Conservation (phyloP, 2,113 vertebrate species). For the Sebastes schlegelii region DNA sequence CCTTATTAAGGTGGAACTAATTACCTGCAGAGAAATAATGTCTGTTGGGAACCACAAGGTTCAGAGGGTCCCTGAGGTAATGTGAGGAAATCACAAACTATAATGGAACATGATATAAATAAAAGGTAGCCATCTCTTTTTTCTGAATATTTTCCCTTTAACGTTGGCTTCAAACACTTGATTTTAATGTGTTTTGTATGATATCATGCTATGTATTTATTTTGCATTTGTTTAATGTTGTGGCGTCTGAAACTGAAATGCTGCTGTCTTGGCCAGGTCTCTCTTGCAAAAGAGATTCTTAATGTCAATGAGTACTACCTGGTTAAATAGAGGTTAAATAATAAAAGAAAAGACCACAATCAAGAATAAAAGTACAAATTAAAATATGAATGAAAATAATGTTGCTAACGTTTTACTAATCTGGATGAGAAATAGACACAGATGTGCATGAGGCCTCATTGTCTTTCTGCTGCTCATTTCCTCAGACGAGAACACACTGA, state of each 20-base stretch:
- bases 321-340: too few species aligned
- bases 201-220: too few species aligned
- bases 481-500: neutral
- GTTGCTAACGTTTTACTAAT: neutral
- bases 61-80: neutral
- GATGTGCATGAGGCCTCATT: neutral
- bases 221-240: too few species aligned
- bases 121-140: neutral
- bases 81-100: constrained; percentile 11
- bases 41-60: constrained; percentile 28
- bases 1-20: constrained; percentile 46
- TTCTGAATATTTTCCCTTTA: too few species aligned
- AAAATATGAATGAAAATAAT: neutral
- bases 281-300: too few species aligned
- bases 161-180: too few species aligned
- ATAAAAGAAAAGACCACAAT: neutral
- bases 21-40: constrained; percentile 47
- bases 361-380: neutral
- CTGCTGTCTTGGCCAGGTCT: too few species aligned
- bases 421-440: constrained; percentile 2
- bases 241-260: too few species aligned
- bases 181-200: too few species aligned
- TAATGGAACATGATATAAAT: constrained; percentile 3
- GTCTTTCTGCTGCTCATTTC: constrained; percentile 42
- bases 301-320: too few species aligned